Evolutionary conservation across 2,113 vertebrate genomes (phyloP), one percentile per base, ranked within the genome.

Genomic region (Anguilla rostrata): DNA sequence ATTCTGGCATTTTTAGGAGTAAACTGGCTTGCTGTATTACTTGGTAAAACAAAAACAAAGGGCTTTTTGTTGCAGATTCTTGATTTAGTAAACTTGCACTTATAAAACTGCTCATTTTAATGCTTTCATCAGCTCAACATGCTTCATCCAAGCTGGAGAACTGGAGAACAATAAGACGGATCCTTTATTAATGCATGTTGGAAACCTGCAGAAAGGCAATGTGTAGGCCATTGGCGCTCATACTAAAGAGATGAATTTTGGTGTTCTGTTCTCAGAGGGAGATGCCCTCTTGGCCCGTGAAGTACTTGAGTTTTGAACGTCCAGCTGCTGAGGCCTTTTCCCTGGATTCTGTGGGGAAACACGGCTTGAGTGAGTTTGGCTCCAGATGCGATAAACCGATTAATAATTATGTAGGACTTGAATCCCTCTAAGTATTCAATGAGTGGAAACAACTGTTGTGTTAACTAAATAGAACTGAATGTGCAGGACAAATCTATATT

Each of bases 281-380:
- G 86, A 93, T 96, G 78, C 40, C 3, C 12, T 60, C 79, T 18
- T 26, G 81, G 39, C 79, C 85, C 0, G 79, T 86, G 56, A 92
- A 93, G 83, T 96, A 91, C 83, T 89, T 95, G 60, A 89, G 94
- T 86, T 94, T 93, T 22, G 93, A 94, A 16, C 46, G 92, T 46
- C 85, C 94, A 88, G 16, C 0, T 5, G 57, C 86, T 20, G 94
- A 95, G 40, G 91, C 95, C 0, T 95, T 92, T 88, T 95, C 94
- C 14, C 90, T 96, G 20, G 93, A 94, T 71, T 93, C 94, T 14
- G 90, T 95, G 26, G 94, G 94, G 39, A 96, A 96, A 89, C 94
- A 95, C 29, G 95, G 95, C 26, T 95, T 96, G 83, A 94, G 95
- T 96, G 88, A 88, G 92, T 82, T 39, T 53, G 29, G 5, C 16